A percentile compares a stretch with the other conserved stretches of the same genome.
Conservation (phyloP, 2,888 invertebrate species). For the Cerceris rybyensis region DNA sequence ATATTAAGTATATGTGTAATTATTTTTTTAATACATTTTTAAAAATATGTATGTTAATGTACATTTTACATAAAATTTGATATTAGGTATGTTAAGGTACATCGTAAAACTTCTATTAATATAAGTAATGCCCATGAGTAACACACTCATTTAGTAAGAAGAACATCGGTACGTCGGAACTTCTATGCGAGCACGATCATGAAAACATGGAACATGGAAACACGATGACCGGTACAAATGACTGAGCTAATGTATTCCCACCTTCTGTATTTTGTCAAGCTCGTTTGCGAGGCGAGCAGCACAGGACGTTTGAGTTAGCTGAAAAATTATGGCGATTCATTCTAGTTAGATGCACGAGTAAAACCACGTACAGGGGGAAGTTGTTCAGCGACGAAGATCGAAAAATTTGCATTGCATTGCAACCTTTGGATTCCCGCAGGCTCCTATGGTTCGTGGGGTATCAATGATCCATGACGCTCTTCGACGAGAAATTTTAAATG, state of each 20-base stretch:
- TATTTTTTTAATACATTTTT: too few species aligned
- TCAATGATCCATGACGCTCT: conserved; percentile 68
- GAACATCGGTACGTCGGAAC: neutral
- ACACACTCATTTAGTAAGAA: neutral
- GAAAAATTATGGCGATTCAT: conserved; percentile 78
- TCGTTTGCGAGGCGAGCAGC: conserved; percentile 69
- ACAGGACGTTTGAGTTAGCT: conserved; percentile 63
- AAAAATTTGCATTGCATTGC: conserved; percentile 2
- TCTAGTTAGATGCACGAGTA: conserved; percentile 76
- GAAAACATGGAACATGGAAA: conserved; percentile 50
- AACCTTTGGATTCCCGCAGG: conserved; percentile 59
- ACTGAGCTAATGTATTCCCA: conserved; percentile 69
- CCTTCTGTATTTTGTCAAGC: conserved; percentile 79
- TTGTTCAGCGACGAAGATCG: conserved; percentile 27
- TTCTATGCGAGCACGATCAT: conserved; percentile 7
- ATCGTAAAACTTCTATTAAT: neutral
- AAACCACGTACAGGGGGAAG: conserved; percentile 42
- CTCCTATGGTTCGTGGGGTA: conserved; percentile 55
- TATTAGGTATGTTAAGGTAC: neutral
- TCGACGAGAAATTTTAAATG: conserved; percentile 51
- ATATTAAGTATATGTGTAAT: too few species aligned
- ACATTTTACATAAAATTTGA: neutral
- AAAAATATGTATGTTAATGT: too few species aligned
- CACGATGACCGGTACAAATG: conserved; percentile 61
- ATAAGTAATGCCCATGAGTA: neutral